Base-by-base conservation (phyloP, 53 echinoderm and acorn worm species). In the Arbacia lixula region DNA sequence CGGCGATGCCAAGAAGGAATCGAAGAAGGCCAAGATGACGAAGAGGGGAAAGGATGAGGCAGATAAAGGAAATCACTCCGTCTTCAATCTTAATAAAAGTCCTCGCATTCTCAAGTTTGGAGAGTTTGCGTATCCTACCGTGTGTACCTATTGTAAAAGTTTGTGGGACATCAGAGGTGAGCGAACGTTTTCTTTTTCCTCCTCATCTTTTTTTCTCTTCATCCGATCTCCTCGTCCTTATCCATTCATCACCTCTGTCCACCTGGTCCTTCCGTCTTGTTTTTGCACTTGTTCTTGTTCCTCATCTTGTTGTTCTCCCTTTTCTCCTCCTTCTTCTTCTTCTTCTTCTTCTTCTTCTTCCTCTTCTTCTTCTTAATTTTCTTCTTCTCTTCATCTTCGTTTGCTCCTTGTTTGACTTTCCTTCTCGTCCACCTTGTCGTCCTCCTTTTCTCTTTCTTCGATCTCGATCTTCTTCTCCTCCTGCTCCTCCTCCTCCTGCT, bases 141-240 rank as follows among this genome's bases (percentile, higher is more conserved):
- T 74, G 36, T 74, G 74, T 33, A 17, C 53, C 10, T 74, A 74
- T 30, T 74, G 74, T 53, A 50, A 53, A 0, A 74, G 53, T 21
- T 6, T 74, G 27, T 74, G 74, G 74, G 74, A 53, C 29, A 53
- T 26, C 17, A 74, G n/a, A 53, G 74, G 74, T 74, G 22, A 74
- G 51, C 3, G 29, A 30, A 60, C 10, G 10, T 26, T 60, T 28
- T 20, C 24, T 17, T 36, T n/a, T 1, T 19, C 12, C 0, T 5
- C 38, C 20, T 1, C 21, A 0, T 35, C 5, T 5, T 33, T 34
- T 33, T 16, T 33, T 33, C 0, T 19, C 21, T 53, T 21, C 21
- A 19, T 21, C 21, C 21, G 17, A 19, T 53, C 53, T 53, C 21
- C 53, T 53, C 21, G 17, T 53, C 2, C 53, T 3, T 19, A 21